Conservation (phyloP, 2,797 vertebrate species). For the Jordanella pulchra region DNA sequence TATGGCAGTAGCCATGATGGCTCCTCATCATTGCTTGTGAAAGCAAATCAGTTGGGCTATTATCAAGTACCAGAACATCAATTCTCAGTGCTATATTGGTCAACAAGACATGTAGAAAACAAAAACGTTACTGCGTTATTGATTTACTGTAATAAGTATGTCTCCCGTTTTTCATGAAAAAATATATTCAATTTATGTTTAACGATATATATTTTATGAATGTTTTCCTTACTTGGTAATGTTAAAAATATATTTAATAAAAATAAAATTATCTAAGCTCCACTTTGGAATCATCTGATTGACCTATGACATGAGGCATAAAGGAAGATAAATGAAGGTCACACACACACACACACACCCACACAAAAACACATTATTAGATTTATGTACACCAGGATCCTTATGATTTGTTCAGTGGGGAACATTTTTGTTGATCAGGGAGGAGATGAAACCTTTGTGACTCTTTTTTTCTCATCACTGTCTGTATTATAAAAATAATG, state of each 20-base stretch:
- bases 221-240: background rate
- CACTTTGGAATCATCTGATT: slow-evolving; percentile 2
- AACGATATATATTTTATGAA: background rate
- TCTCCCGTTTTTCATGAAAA: too few relatives aligned
- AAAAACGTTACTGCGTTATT: too few relatives aligned
- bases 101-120: too few relatives aligned
- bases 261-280: slow-evolving; percentile 3
- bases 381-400: background rate
- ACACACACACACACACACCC: background rate
- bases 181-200: too few relatives aligned
- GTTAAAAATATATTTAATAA: background rate
- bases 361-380: background rate
- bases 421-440: background rate
- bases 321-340: slow-evolving; percentile 1
- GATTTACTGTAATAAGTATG: too few relatives aligned
- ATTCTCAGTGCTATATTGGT: too few relatives aligned
- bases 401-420: background rate
- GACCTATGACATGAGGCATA: too few relatives aligned
- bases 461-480: background rate
- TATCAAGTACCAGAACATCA: too few relatives aligned
- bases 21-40: too few relatives aligned
- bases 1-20: too few relatives aligned
- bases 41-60: too few relatives aligned
- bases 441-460: background rate
- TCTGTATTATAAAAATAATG: slow-evolving; percentile 14